phyloP scores from a whole-genome alignment of 1,140 invertebrate species.

The Heterodera schachtii region DNA sequence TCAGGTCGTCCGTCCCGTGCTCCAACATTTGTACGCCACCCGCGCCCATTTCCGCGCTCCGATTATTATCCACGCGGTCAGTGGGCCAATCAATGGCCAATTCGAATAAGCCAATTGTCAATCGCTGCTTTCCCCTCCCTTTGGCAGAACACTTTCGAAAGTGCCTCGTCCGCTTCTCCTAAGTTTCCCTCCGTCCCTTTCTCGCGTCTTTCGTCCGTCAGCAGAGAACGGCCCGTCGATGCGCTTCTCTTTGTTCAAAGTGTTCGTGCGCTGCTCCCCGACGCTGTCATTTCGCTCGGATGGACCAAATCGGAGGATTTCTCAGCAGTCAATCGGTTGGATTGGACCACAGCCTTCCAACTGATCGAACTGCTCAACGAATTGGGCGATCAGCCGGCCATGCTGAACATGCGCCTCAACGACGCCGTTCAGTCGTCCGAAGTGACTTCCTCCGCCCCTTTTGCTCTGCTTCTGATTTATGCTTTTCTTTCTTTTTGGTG shows the following conservation, averaged over 20 bases:
- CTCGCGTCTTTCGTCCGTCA: neutral
- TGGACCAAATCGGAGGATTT: constrained; percentile 44
- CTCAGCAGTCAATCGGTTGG: constrained; percentile 40
- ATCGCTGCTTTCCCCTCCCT: neutral
- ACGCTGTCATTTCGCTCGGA: constrained; percentile 51
- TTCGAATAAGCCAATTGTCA: neutral
- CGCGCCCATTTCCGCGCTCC: constrained; percentile 43
- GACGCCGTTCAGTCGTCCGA: constrained; percentile 42
- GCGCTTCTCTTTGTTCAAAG: constrained; percentile 47
- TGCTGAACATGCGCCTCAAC: constrained; percentile 50
- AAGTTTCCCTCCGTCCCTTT: neutral
- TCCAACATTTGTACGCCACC: constrained; percentile 54
- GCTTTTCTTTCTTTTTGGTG: constrained; percentile 25
- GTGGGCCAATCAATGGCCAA: neutral
- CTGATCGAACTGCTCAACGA: constrained; percentile 39
- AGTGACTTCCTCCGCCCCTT: neutral
- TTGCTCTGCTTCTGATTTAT: constrained; percentile 14
- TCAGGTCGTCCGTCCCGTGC: constrained; percentile 36
- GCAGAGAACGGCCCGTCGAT: constrained; percentile 47
- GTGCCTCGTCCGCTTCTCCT: neutral
- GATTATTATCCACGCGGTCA: constrained; percentile 51
- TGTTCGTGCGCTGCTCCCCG: constrained; percentile 45
- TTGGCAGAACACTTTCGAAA: constrained; percentile 22
- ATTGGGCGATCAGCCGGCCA: constrained; percentile 42
- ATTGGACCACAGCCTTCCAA: constrained; percentile 48